These are phyloP conservation scores for Zelostemma sp. DNA, from an alignment of 1,140 invertebrate species.

Conservation along the genomic window DNA sequence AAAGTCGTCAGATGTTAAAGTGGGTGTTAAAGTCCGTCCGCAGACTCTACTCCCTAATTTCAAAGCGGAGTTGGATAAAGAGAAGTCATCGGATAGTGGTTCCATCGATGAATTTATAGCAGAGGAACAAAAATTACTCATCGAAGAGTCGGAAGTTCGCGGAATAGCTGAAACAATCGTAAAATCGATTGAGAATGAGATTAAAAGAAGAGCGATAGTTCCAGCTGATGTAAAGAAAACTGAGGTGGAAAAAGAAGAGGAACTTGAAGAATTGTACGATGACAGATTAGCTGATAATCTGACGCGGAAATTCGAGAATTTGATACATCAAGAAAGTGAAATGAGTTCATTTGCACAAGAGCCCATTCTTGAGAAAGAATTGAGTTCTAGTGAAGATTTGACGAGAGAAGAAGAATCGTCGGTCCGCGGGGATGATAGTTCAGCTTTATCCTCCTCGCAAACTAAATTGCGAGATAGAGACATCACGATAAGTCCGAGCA, in stretches of 20 bases:
- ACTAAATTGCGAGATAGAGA: constrained; percentile 54
- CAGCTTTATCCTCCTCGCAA: constrained; percentile 48
- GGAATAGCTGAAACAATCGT: constrained; percentile 59
- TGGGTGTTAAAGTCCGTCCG: constrained; percentile 34
- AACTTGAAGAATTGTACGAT: constrained; percentile 46
- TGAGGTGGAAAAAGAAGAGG: no score
- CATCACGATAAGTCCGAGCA: constrained; percentile 62
- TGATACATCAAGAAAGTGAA: constrained; percentile 48
- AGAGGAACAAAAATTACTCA: constrained; percentile 43
- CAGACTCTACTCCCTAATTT: constrained; percentile 23
- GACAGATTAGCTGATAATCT: constrained; percentile 61
- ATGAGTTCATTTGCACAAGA: constrained; percentile 21
- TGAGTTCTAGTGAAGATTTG: constrained; percentile 59
- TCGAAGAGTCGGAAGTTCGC: constrained; percentile 56
- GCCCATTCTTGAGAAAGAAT: constrained; percentile 48
- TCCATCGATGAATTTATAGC: constrained; percentile 49
- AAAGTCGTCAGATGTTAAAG: constrained; percentile 31
- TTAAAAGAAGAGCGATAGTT: constrained; percentile 53
- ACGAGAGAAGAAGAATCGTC: constrained; percentile 62
- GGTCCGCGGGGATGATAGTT: constrained; percentile 51
- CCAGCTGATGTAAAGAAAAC: constrained; percentile 31
- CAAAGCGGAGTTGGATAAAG: constrained; percentile 21
- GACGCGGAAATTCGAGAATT: constrained; percentile 59
- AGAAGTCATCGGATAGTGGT: constrained; percentile 25
- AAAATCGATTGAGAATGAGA: constrained; percentile 62